These are phyloP conservation scores for Diplazon laetatorius DNA, from an alignment of 2,888 invertebrate species.

Conservation along the genomic window DNA sequence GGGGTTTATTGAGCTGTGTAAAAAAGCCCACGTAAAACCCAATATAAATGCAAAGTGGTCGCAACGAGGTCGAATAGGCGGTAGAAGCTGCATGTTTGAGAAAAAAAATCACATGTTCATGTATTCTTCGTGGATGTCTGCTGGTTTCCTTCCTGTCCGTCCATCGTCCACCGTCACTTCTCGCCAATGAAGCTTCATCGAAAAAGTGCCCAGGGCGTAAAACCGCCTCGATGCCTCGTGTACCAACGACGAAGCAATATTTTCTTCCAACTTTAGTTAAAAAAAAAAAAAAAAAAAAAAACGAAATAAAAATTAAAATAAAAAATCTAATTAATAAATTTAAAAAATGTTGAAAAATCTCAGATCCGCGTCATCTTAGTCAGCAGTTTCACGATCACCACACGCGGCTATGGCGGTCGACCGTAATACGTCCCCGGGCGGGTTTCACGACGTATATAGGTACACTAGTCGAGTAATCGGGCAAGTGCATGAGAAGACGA, in stretches of 20 bases:
- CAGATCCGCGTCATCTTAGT: no score
- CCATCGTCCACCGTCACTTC: background rate
- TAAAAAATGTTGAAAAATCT: no score
- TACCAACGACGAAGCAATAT: background rate
- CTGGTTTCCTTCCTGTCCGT: constrained; percentile 39
- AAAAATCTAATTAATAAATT: no score
- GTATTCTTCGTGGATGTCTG: constrained; percentile 40
- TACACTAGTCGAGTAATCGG: no score
- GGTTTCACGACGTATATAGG: no score
- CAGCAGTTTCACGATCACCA: no score
- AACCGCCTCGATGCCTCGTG: constrained; percentile 31
- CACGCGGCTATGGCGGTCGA: no score
- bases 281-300: constrained; percentile 4
- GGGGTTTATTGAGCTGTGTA: constrained; percentile 45
- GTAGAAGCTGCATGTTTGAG: constrained; percentile 28
- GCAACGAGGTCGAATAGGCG: constrained; percentile 46
- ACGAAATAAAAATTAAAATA: constrained; percentile 19
- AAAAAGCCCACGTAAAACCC: constrained; percentile 42
- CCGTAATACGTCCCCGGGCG: no score
- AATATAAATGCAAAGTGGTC: constrained; percentile 74
- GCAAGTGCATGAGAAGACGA: no score
- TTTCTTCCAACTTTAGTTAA: background rate
- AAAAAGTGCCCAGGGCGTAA: constrained; percentile 39
- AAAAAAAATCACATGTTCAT: no score
- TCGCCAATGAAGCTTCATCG: constrained; percentile 48